Conservation (phyloP, 1,140 invertebrate species). For the Drosophila grimshawi region DNA sequence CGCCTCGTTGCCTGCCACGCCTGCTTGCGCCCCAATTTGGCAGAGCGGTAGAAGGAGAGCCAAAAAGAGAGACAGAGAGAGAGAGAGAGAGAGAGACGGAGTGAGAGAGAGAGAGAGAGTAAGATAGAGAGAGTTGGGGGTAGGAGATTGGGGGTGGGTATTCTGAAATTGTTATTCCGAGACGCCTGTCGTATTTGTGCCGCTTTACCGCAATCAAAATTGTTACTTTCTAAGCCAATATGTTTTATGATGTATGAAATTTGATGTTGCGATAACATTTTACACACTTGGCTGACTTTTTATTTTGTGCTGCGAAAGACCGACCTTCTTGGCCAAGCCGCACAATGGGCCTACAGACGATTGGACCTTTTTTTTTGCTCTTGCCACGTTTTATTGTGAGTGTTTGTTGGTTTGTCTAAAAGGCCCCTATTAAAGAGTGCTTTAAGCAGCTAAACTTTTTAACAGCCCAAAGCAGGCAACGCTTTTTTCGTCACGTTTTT, state of each 20-base stretch:
- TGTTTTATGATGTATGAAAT: constrained; percentile 84
- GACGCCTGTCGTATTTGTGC: constrained; percentile 48
- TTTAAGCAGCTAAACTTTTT: constrained; percentile 40
- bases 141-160: constrained; percentile 5
- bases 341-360: constrained; percentile 15
- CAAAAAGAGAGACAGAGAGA: too few species aligned
- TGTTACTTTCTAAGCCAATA: constrained; percentile 83
- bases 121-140: not conserved
- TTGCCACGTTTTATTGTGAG: not conserved
- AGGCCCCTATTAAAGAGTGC: constrained; percentile 44
- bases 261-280: constrained; percentile 83
- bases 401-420: not conserved
- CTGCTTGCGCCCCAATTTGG: constrained; percentile 46
- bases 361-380: constrained; percentile 17
- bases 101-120: too few species aligned
- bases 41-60: too few species aligned
- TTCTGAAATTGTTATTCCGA: constrained; percentile 49
- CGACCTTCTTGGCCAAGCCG: not conserved
- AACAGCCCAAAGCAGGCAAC: constrained; percentile 18
- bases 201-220: constrained; percentile 82
- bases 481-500: constrained; percentile 15
- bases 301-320: constrained; percentile 44
- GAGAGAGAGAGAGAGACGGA: too few species aligned
- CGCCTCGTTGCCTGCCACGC: constrained; percentile 69
- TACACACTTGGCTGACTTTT: constrained; percentile 75